Evolutionary conservation across 2,797 vertebrate genomes (phyloP).

Genomic region (Enteromius afrohamiltoni): DNA sequence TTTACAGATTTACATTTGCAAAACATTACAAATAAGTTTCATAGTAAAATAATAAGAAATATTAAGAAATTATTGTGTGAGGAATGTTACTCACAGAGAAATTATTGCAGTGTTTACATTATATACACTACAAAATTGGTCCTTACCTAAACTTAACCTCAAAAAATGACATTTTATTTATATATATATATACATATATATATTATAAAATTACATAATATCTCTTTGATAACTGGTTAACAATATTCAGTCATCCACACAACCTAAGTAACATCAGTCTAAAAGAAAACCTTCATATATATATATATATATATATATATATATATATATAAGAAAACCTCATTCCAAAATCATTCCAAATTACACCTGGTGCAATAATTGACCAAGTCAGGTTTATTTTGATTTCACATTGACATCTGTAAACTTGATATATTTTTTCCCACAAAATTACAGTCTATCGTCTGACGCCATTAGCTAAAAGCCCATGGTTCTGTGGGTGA

Average conservation of each 20-base stretch:
- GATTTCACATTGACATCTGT: neutral
- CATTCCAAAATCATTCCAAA: neutral
- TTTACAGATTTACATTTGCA: neutral
- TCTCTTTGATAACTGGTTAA: neutral
- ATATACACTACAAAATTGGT: neutral
- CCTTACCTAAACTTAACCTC: neutral
- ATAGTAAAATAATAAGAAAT: no score
- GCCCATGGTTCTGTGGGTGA: slow-evolving; percentile 55
- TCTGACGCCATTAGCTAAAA: slow-evolving; percentile 8
- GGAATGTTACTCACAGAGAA: neutral
- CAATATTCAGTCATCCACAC: neutral
- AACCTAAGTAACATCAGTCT: neutral
- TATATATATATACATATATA: no score
- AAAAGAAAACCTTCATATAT: neutral
- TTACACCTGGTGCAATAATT: neutral
- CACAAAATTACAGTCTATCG: slow-evolving; percentile 22
- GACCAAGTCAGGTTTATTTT: neutral
- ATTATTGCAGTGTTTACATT: neutral
- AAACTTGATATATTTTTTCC: neutral
- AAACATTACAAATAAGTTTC: neutral
- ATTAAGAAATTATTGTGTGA: neutral
- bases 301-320: no score
- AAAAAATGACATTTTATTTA: neutral
- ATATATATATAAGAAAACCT: neutral
- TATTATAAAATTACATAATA: no score